Evolutionary conservation across 2,797 vertebrate genomes (phyloP), one percentile per base, ranked within the genome.

Genomic region (Gallinago stenura): DNA sequence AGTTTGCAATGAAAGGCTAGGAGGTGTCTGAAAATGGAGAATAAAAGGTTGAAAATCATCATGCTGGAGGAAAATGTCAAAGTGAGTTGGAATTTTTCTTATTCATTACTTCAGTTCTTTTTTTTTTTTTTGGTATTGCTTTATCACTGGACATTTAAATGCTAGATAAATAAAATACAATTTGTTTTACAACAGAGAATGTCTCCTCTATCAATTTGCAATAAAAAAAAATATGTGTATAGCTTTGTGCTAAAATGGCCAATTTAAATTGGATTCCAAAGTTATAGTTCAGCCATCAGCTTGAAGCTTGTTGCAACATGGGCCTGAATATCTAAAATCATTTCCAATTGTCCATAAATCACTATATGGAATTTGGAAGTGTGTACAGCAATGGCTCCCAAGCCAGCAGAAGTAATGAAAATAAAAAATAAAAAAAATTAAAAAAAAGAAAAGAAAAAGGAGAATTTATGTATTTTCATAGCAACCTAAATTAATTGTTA

Each of bases 261-360:
- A 68, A 61, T 93, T 96, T 87, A 91, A 94, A 96, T 90, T 96
- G 87, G 57, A 85, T 95, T 95, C 58, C 30, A 46, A 83, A 94
- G 68, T 80, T 88, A 71, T 70, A 91, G n/a, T 89, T 93, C 45
- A 90, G 77, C 33, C 58, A 83, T 83, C 81, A 94, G 22, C 76
- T 85, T 54, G 31, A 80, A 84, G 79, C 87, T 87, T 87, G 51
- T 71, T 88, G 60, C 43, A 94, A 92, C 25, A 60, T 21, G 56
- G 65, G 30, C 33, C 41, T 91, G 80, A 90, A 83, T 69, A 87
- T 39, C 53, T 90, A 71, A 89, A 97, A 88, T 77, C 1, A 87
- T 90, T 93, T 83, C 48, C 80, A 87, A 39, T 41, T 33, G 70
- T 83, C 57, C 45, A 78, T 92, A 95, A 86, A 89, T 91, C 41